These are phyloP conservation scores for Hermaeophaga mercurialis DNA, from an alignment of 2,888 invertebrate genomes.

Conservation along the genomic window DNA sequence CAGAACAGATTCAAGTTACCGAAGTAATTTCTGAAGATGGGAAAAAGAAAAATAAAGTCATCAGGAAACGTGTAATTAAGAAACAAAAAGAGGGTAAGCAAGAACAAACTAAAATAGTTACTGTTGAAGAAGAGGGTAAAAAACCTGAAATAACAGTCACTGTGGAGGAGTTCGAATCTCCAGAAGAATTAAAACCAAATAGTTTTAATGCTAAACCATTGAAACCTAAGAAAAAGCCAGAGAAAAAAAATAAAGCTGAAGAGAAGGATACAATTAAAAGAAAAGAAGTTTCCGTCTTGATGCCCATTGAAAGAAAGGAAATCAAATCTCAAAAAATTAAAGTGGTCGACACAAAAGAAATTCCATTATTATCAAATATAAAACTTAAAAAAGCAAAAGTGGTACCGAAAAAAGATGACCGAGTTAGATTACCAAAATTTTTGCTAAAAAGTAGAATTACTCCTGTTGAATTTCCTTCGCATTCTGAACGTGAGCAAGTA, in stretches of 20 bases:
- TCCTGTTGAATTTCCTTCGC: constrained; percentile 58
- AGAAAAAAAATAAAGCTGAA: constrained; percentile 28
- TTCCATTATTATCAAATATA: constrained; percentile 63
- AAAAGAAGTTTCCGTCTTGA: constrained; percentile 46
- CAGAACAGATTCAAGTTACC: constrained; percentile 40
- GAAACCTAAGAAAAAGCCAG: constrained; percentile 39
- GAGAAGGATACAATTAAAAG: constrained; percentile 43
- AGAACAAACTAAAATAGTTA: constrained; percentile 45
- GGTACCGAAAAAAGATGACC: constrained; percentile 46
- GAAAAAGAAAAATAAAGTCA: constrained; percentile 42
- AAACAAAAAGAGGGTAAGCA: constrained; percentile 45
- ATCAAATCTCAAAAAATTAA: constrained; percentile 66
- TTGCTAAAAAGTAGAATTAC: constrained; percentile 74
- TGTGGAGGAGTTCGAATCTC: constrained; percentile 52
- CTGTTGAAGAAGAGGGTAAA: constrained; percentile 52
- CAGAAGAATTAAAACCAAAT: no score
- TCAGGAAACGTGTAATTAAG: constrained; percentile 49
- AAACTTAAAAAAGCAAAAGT: constrained; percentile 63
- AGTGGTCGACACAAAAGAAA: constrained; percentile 61
- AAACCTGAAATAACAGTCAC: constrained; percentile 58
- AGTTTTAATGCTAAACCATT: no score
- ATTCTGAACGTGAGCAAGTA: constrained; percentile 48
- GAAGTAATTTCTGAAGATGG: constrained; percentile 42
- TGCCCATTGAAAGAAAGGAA: constrained; percentile 60
- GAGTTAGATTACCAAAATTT: constrained; percentile 65